These are phyloP conservation scores for Grallaria varia DNA, from an alignment of 2,113 vertebrate species.

Conservation along the genomic window DNA sequence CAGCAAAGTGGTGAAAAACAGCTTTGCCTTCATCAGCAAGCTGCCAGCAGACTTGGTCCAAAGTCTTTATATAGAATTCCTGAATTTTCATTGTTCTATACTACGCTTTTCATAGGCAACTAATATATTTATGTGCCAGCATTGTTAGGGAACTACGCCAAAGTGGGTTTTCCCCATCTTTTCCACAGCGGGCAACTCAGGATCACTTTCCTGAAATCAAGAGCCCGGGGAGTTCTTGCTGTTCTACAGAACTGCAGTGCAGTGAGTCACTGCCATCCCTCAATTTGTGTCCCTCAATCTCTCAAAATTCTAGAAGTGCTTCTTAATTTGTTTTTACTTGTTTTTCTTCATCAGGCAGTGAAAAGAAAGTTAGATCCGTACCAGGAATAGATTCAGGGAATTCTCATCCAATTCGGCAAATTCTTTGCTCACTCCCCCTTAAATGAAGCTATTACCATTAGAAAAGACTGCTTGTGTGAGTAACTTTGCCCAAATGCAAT, in stretches of 20 bases:
- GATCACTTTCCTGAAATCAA: background rate
- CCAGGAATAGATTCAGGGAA: slow-evolving; percentile 44
- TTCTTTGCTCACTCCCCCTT: slow-evolving; percentile 30
- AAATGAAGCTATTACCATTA: slow-evolving; percentile 40
- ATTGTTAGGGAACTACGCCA: background rate
- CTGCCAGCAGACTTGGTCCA: background rate
- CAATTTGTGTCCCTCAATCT: background rate
- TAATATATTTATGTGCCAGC: background rate
- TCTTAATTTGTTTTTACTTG: slow-evolving; percentile 55
- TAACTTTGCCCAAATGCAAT: slow-evolving; percentile 22
- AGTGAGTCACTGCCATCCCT: background rate
- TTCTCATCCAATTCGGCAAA: slow-evolving; percentile 35
- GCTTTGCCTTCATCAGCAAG: background rate
- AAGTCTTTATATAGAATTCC: background rate
- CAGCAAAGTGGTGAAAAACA: background rate
- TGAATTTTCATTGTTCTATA: background rate
- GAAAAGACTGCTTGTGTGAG: slow-evolving; percentile 12
- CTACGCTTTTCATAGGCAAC: background rate
- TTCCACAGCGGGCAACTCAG: background rate
- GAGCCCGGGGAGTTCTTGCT: background rate
- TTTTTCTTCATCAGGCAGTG: slow-evolving; percentile 48
- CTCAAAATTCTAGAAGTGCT: slow-evolving; percentile 23
- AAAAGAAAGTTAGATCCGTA: slow-evolving; percentile 24
- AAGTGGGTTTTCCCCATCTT: background rate
- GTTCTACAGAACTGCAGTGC: background rate